These are phyloP conservation scores for Synergus laeviventris DNA, from an alignment of 2,888 invertebrate genomes.

Conservation along the genomic window DNA sequence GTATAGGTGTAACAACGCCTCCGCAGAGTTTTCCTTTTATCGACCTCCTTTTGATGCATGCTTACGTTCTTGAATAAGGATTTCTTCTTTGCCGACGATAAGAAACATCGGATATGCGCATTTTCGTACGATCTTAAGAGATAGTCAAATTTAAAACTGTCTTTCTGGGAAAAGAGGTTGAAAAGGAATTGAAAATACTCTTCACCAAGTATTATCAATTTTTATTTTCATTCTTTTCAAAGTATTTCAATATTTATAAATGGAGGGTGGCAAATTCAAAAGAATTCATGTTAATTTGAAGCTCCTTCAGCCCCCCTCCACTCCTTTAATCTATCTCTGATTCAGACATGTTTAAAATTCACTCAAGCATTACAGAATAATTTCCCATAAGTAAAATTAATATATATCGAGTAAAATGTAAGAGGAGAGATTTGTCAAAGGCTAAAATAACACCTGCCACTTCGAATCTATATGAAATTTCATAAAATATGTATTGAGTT, in stretches of 20 bases:
- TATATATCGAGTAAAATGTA: too few species aligned
- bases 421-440: too few species aligned
- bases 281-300: too few species aligned
- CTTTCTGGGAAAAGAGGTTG: not conserved
- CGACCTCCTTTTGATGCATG: constrained; percentile 16
- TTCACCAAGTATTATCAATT: not conserved
- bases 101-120: constrained; percentile 10
- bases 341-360: too few species aligned
- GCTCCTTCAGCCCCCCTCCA: too few species aligned
- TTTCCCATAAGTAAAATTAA: too few species aligned
- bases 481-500: too few species aligned
- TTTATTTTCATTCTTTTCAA: not conserved
- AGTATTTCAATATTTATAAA: not conserved
- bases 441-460: too few species aligned
- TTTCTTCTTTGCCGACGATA: constrained; percentile 31
- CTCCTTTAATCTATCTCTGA: too few species aligned
- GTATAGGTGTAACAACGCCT: constrained; percentile 13
- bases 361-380: too few species aligned
- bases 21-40: constrained; percentile 26
- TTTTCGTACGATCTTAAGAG: constrained; percentile 1
- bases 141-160: constrained; percentile 1
- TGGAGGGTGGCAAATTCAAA: too few species aligned
- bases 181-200: not conserved
- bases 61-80: constrained; percentile 19
- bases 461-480: too few species aligned